Evolutionary conservation across 1,140 invertebrate species (phyloP), one percentile per base, ranked within the genome.

Genomic region (Ostrea edulis): DNA sequence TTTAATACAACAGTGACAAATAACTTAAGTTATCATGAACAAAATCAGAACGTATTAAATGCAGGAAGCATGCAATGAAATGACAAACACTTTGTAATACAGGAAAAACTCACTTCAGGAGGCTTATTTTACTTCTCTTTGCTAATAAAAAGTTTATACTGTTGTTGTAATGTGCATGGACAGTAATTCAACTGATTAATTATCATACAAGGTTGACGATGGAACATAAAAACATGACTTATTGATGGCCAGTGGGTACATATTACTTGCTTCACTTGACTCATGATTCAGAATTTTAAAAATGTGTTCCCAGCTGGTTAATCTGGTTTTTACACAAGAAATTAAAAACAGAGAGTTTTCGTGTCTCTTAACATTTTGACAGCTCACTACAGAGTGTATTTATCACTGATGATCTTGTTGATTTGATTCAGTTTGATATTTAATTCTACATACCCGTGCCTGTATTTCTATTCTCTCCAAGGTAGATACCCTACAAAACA

Each of bases 401-500:
- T 20, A 20, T n/a, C n/a, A n/a, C 55, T 62, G 55, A 62, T 62
- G 14, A 62, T 2, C 14, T 62, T 62, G 17, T 0, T 4, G 17
- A 20, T 20, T 20, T 44, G 1, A 44, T 62, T 17, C 14, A 62
- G 68, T 29, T 29, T 77, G 25, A 77, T 4, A 25, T 29, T 8
- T 25, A 29, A 14, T 25, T 77, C 11, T 29, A 77, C 68, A 12
- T 14, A 77, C 68, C 68, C 68, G 25, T 35, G 68, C 68, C 29
- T 77, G 68, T 77, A 77, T 77, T 77, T 77, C 68, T 29, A 77
- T 35, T 77, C 68, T 77, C 68, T 77, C 68, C 68, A 77, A 77
- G 9, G 68, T 77, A 12, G 68, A 35, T 25, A 77, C 68, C 35
- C 68, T 77, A 77, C 68, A 77, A 77, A 35, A 62, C 17, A 62